phyloP scores from a whole-genome alignment of 1,140 invertebrate genomes.

The Pentalonia nigronervosa region DNA sequence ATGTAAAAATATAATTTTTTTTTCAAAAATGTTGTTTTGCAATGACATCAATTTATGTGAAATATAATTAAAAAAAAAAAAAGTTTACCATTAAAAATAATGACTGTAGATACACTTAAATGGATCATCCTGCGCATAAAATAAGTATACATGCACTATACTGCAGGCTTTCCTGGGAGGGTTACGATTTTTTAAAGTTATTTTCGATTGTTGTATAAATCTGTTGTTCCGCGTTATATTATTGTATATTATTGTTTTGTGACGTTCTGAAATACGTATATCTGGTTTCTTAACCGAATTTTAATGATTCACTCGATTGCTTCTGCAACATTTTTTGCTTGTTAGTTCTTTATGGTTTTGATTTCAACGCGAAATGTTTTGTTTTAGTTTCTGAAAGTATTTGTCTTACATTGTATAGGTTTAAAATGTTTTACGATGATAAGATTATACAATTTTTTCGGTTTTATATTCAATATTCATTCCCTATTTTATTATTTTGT shows the following conservation, averaged over 20 bases:
- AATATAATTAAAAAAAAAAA: background rate
- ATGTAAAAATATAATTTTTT: background rate
- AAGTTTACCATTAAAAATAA: background rate
- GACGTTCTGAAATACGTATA: background rate
- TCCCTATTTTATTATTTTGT: background rate
- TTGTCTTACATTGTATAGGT: background rate
- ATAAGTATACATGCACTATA: background rate
- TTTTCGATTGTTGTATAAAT: background rate
- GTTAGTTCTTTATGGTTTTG: background rate
- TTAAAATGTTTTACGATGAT: background rate
- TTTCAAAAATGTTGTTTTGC: no score
- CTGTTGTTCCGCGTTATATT: background rate
- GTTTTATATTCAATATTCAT: background rate
- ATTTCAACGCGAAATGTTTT: background rate
- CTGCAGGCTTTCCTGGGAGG: background rate
- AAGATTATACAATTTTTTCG: background rate
- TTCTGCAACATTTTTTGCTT: background rate
- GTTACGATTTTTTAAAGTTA: background rate
- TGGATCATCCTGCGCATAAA: background rate
- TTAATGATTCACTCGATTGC: background rate
- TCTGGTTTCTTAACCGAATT: background rate
- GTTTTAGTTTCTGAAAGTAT: background rate
- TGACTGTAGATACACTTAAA: background rate
- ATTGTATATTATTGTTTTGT: background rate
- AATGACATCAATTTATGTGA: no score